Percentiles rank a stretch among this genome's conserved stretches.
These are phyloP conservation scores for Microplitis deprimator DNA, from an alignment of 2,888 invertebrate species.

Conservation along the genomic window DNA sequence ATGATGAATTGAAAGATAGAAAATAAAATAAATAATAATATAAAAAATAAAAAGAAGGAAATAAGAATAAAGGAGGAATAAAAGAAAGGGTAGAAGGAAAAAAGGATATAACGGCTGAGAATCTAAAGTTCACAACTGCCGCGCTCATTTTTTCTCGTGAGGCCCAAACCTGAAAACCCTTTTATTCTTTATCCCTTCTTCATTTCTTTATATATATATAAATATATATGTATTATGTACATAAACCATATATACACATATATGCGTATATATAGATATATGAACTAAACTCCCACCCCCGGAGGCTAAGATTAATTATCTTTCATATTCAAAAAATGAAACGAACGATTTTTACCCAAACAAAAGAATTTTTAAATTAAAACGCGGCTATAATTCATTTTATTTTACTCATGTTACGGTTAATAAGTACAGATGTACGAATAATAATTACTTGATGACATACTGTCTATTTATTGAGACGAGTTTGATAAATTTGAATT, in stretches of 20 bases:
- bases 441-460: no score
- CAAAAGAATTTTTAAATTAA: slow-evolving; percentile 28
- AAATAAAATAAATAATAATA: slow-evolving; percentile 13
- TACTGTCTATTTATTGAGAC: no score
- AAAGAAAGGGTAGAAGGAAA: slow-evolving; percentile 49
- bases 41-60: slow-evolving; percentile 4
- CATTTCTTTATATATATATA: background rate
- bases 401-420: no score
- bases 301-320: slow-evolving; percentile 68
- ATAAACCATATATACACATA: no score
- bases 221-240: background rate
- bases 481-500: no score
- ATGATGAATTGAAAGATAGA: slow-evolving; percentile 18
- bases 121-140: slow-evolving; percentile 56
- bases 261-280: background rate
- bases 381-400: no score
- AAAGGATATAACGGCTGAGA: slow-evolving; percentile 40
- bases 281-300: slow-evolving; percentile 13
- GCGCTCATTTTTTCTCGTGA: slow-evolving; percentile 68
- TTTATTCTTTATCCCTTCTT: slow-evolving; percentile 42
- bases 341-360: slow-evolving; percentile 45
- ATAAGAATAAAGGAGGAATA: slow-evolving; percentile 45
- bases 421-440: no score
- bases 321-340: slow-evolving; percentile 69
- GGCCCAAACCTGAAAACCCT: slow-evolving; percentile 6